phyloP scores from a whole-genome alignment of 2,888 invertebrate genomes.

The Camptogramma bilineatum region DNA sequence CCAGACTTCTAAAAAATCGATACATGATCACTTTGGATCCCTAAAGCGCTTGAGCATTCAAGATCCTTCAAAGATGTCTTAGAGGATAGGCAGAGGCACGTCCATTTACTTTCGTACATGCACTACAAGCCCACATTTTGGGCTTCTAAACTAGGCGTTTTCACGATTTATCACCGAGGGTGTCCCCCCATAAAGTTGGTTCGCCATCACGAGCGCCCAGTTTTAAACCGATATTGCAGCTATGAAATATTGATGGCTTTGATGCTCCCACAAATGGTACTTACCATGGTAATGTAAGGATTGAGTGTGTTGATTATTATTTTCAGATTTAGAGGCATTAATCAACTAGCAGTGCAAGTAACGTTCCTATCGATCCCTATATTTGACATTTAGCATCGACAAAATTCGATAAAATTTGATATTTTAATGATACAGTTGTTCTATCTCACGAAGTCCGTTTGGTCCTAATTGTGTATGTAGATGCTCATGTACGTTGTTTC shows the following conservation, averaged over 20 bases:
- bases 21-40: no score
- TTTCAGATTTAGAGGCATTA: constrained; percentile 5
- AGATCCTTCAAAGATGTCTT: no score
- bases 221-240: constrained; percentile 66
- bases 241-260: constrained; percentile 79
- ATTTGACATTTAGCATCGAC: no score
- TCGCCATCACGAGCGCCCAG: constrained; percentile 76
- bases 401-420: no score
- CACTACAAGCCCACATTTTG: background rate
- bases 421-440: no score
- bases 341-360: background rate
- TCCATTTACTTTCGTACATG: no score
- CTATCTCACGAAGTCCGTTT: no score
- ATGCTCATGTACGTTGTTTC: no score
- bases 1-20: no score
- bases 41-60: no score
- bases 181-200: constrained; percentile 79
- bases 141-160: constrained; percentile 11
- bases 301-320: constrained; percentile 32
- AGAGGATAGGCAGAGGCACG: no score
- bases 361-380: background rate
- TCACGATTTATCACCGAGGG: constrained; percentile 75
- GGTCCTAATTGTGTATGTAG: no score
- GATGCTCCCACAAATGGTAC: constrained; percentile 52
- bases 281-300: constrained; percentile 55